Evolutionary conservation across 2,888 invertebrate species (phyloP).

Genomic region (Hedychridium roseum): DNA sequence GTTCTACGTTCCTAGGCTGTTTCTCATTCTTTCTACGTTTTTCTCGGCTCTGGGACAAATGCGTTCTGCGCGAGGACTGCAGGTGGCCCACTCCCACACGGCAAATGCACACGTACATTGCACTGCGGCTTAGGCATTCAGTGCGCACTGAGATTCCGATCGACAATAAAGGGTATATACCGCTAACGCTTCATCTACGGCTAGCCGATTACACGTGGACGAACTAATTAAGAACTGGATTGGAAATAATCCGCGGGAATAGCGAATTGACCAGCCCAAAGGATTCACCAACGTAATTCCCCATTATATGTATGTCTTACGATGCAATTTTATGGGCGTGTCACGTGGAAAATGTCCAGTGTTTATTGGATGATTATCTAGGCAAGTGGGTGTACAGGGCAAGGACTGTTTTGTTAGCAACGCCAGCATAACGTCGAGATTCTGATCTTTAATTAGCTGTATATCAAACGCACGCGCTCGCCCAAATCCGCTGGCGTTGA

Average conservation of each 20-base stretch:
- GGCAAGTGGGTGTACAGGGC: no score
- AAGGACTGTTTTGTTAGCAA: no score
- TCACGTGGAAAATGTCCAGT: no score
- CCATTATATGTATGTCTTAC: not conserved
- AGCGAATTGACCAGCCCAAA: slow-evolving; percentile 5
- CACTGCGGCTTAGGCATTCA: no score
- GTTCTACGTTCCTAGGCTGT: no score
- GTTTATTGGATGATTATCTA: no score
- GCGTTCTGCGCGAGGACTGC: slow-evolving; percentile 20
- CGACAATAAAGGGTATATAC: slow-evolving; percentile 62
- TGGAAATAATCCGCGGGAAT: not conserved
- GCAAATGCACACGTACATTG: no score
- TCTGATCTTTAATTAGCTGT: slow-evolving; percentile 63
- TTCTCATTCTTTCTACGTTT: no score
- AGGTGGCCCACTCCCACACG: slow-evolving; percentile 21
- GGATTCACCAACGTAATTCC: not conserved
- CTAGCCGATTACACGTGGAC: slow-evolving; percentile 1
- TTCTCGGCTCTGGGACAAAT: no score
- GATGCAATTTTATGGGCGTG: slow-evolving; percentile 1
- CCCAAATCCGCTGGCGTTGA: slow-evolving; percentile 26
- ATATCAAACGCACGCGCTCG: slow-evolving; percentile 58
- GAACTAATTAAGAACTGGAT: not conserved
- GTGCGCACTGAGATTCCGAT: slow-evolving; percentile 52
- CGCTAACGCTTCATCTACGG: slow-evolving; percentile 42
- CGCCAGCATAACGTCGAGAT: slow-evolving; percentile 41